Base-by-base conservation (phyloP, 2,888 invertebrate species). In the Pheosia tremula region DNA sequence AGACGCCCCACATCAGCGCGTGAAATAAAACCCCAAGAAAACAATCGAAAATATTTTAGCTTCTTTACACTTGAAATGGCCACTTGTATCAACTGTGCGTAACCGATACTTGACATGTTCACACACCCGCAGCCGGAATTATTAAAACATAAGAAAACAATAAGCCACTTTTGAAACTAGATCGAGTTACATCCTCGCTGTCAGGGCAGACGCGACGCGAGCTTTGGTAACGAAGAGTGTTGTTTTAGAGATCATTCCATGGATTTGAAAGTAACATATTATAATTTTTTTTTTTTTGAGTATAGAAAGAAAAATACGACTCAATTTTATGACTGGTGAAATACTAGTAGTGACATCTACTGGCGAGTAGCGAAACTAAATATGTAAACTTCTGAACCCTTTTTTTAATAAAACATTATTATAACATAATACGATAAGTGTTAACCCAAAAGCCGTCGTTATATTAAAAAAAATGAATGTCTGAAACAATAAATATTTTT, bases 121-220 rank as follows among this genome's bases (percentile, higher is more conserved):
- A 63, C 68, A 56, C 61, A 71, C 74, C 68, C 74, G 72, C 63
- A 64, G 57, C 49, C 57, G 63, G 66, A 65, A 68, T 64, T 68
- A 67, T 59, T 63, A 70, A 67, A 75, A 73, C 59, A 77, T 74
- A 67, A 75, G 75, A 79, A 82, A 82, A 82, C 82, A 82, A 69
- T 67, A 68, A 65, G 67, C 61, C 64, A 58, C 60, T 71, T 74
- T 67, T 66, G 69, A 66, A 63, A 59, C 63, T 41, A 58, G 78
- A 77, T 82, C 66, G 60, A 43, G 62, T 85, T 82, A 63, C 60
- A 59, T 58, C 61, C 64, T 70, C 63, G 59, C 68, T 70, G 77
- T 74, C 80, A 74, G 67, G 60, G 63, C 61, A 64, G 68, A 72
- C 59, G 24, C 52, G 53, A 49, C 47, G 43, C 74, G 67, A 56